Percentiles rank a stretch among this genome's conserved stretches.
phyloP scores from a whole-genome alignment of 1,140 invertebrate genomes.

The Anastrepha ludens region DNA sequence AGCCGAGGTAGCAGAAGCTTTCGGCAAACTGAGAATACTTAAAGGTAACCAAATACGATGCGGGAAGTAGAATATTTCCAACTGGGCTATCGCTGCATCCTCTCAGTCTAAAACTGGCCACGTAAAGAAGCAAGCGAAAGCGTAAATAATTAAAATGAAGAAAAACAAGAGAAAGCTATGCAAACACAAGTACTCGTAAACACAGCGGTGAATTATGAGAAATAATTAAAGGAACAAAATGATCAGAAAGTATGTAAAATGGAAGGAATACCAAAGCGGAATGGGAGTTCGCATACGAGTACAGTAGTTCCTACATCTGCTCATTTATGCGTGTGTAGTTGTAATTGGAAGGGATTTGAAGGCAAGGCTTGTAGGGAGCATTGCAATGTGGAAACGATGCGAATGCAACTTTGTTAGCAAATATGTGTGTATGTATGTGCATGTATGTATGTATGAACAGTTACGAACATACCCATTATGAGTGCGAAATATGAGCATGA shows the following conservation, averaged over 20 bases:
- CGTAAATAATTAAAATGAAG: conserved; percentile 9
- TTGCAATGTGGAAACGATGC: background rate
- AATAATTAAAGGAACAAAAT: conserved; percentile 20
- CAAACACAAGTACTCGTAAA: background rate
- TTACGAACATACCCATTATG: background rate
- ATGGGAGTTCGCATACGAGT: too few relatives aligned
- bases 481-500: conserved; percentile 9
- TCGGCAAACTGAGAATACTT: too few relatives aligned
- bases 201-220: background rate
- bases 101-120: background rate
- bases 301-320: too few relatives aligned
- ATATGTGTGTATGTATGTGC: background rate
- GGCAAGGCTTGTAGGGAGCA: background rate
- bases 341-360: conserved; percentile 19
- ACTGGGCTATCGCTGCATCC: too few relatives aligned
- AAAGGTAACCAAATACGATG: too few relatives aligned
- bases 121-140: background rate
- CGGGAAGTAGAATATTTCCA: too few relatives aligned
- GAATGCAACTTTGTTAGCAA: background rate
- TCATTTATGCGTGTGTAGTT: background rate
- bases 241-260: background rate
- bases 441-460: background rate
- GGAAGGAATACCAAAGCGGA: too few relatives aligned
- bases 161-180: background rate
- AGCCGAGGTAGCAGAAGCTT: too few relatives aligned